phyloP scores from a whole-genome alignment of 2,113 vertebrate genomes.

The Psophia crepitans region DNA sequence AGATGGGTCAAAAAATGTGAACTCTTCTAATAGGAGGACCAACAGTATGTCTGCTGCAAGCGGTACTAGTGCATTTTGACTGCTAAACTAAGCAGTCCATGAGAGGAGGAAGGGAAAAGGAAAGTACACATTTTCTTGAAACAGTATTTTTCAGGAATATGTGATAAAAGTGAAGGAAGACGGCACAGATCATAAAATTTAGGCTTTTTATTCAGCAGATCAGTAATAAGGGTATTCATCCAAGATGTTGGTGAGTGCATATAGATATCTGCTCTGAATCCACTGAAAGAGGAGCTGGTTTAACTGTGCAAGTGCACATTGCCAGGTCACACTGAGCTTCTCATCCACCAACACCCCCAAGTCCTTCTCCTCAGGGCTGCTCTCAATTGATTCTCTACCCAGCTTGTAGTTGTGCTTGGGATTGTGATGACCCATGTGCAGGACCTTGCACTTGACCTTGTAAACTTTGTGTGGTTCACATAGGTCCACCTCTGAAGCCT shows the following conservation, averaged over 20 bases:
- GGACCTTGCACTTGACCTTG: no score
- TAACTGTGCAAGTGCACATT: not conserved
- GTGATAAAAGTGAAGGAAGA: not conserved
- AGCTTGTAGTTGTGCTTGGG: no score
- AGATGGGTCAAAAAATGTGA: not conserved
- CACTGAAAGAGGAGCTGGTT: not conserved
- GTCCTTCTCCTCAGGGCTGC: no score
- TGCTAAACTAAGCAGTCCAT: not conserved
- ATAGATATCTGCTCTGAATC: not conserved
- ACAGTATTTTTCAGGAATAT: not conserved
- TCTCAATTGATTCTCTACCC: no score
- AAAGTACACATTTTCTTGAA: not conserved
- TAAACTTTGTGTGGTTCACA: no score
- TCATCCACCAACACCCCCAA: no score
- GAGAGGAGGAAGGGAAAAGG: not conserved
- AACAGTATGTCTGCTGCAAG: not conserved
- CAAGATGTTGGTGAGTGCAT: not conserved
- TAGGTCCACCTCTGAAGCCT: no score
- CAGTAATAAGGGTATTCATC: not conserved
- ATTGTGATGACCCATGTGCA: no score
- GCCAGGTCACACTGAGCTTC: no score
- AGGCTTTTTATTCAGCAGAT: not conserved
- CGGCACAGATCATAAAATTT: not conserved
- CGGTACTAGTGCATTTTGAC: not conserved
- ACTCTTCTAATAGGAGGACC: not conserved